Conservation (phyloP, 2,888 invertebrate genomes). For the Eulithis testata region DNA sequence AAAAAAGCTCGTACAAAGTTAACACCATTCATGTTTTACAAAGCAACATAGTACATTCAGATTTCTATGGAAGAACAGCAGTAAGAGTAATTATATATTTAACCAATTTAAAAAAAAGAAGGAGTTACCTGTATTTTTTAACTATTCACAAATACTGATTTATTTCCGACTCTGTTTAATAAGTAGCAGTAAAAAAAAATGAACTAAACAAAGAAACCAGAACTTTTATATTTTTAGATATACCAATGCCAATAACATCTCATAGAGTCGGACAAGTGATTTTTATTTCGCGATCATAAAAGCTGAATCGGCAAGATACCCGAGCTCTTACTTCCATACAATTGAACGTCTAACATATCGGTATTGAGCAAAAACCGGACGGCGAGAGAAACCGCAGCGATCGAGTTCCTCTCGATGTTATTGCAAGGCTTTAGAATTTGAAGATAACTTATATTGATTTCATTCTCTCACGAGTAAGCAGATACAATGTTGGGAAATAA, state of each 20-base stretch:
- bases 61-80: too few species aligned
- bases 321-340: slow-evolving; percentile 70
- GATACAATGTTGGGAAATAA: slow-evolving; percentile 2
- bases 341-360: slow-evolving; percentile 72
- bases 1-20: slow-evolving; percentile 43
- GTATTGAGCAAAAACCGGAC: slow-evolving; percentile 62
- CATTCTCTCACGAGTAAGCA: not conserved
- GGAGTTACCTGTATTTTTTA: too few species aligned
- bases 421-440: slow-evolving; percentile 38
- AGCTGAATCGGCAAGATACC: slow-evolving; percentile 54
- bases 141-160: too few species aligned
- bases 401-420: slow-evolving; percentile 45
- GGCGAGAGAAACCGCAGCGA: slow-evolving; percentile 50
- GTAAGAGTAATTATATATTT: too few species aligned
- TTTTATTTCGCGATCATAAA: slow-evolving; percentile 48
- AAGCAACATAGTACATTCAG: slow-evolving; percentile 1
- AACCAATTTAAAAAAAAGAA: too few species aligned
- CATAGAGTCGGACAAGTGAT: slow-evolving; percentile 36
- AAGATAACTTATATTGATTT: slow-evolving; percentile 28
- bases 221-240: slow-evolving; percentile 2
- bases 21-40: slow-evolving; percentile 21
- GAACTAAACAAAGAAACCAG: too few species aligned
- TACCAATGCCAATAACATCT: slow-evolving; percentile 40
- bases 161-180: too few species aligned
- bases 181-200: not conserved